These are phyloP conservation scores for Asbolus verrucosus DNA, from an alignment of 1,140 invertebrate genomes.

Conservation along the genomic window DNA sequence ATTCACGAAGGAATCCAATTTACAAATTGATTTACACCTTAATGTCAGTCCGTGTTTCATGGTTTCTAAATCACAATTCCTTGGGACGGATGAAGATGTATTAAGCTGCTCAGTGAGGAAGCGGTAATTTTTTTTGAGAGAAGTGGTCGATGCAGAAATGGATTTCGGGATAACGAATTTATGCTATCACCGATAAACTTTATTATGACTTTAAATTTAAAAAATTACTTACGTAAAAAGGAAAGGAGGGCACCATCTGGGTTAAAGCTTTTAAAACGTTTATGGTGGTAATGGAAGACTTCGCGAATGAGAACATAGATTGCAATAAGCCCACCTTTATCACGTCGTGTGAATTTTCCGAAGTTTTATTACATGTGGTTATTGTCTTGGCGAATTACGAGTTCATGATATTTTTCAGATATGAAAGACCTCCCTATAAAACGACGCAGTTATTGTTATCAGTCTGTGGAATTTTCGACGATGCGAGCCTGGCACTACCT, in stretches of 20 bases:
- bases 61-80: not conserved
- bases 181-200: slow-evolving; percentile 4
- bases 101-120: too few relatives aligned
- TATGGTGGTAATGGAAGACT: too few relatives aligned
- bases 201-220: slow-evolving; percentile 7
- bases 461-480: slow-evolving; percentile 9
- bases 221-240: not conserved
- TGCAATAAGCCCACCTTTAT: slow-evolving; percentile 2
- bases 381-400: slow-evolving; percentile 1
- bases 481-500: not conserved
- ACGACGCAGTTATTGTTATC: too few relatives aligned
- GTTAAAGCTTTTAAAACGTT: slow-evolving; percentile 17
- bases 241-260: not conserved
- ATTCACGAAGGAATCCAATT: not conserved
- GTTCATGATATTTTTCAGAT: not conserved
- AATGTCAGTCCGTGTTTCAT: not conserved
- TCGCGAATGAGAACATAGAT: slow-evolving; percentile 16
- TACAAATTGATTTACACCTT: not conserved
- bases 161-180: too few relatives aligned
- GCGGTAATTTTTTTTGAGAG: not conserved
- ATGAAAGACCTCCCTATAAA: too few relatives aligned
- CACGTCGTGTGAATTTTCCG: slow-evolving; percentile 19
- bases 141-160: slow-evolving; percentile 2
- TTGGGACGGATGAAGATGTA: not conserved
- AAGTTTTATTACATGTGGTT: slow-evolving; percentile 6